Percentiles rank a stretch among this genome's conserved stretches.
These are phyloP conservation scores for Sinhomidia bicolor DNA, from an alignment of 2,888 invertebrate species.

Conservation along the genomic window DNA sequence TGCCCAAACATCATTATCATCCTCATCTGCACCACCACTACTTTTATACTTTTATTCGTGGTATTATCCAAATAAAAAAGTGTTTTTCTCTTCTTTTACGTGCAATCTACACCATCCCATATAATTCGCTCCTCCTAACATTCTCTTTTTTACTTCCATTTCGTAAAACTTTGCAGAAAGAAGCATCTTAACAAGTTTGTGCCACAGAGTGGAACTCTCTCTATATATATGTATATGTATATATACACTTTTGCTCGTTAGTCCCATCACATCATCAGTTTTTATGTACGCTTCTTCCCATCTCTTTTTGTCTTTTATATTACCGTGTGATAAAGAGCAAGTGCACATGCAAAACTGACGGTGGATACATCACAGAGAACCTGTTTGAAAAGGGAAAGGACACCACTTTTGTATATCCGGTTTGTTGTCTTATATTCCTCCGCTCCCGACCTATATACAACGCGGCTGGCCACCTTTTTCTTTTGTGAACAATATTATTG, in stretches of 20 bases:
- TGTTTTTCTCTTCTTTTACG: not conserved
- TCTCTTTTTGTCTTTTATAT: constrained; percentile 41
- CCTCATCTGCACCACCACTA: too few relatives aligned
- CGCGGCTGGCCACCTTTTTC: constrained; percentile 31
- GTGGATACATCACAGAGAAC: not conserved
- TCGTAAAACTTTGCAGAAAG: constrained; percentile 4
- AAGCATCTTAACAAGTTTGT: constrained; percentile 8
- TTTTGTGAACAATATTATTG: not conserved
- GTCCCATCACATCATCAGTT: constrained; percentile 46
- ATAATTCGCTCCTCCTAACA: constrained; percentile 36
- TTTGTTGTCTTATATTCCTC: constrained; percentile 24
- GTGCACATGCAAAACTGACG: not conserved
- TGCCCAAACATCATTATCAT: constrained; percentile 1
- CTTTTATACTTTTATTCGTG: constrained; percentile 10
- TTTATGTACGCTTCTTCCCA: constrained; percentile 20
- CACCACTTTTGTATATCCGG: constrained; percentile 24
- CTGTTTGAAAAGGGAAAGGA: constrained; percentile 35
- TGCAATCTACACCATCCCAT: constrained; percentile 12
- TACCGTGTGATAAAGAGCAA: constrained; percentile 21
- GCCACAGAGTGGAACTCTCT: not conserved
- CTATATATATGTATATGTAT: too few relatives aligned
- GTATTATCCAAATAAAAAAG: constrained; percentile 21
- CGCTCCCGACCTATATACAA: constrained; percentile 33
- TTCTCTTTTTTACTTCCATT: constrained; percentile 51
- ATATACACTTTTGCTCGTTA: constrained; percentile 20